These are phyloP conservation scores for Anagrus nilaparvatae DNA, from an alignment of 1,140 invertebrate genomes.

Conservation along the genomic window DNA sequence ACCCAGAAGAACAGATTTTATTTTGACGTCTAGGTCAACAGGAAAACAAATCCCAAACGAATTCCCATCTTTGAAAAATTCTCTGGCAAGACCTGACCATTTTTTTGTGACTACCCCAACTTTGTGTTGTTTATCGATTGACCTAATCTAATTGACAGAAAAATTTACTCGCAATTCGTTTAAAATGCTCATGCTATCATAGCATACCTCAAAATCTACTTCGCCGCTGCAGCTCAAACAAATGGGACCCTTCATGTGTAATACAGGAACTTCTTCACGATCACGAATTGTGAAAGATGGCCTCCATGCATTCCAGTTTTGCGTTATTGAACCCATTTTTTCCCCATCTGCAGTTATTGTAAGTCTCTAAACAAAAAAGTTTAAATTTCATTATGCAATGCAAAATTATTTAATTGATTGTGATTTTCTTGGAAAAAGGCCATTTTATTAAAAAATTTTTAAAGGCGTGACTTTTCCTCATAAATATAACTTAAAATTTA, in stretches of 20 bases:
- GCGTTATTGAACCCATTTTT: slow-evolving; percentile 65
- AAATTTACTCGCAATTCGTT: too few relatives aligned
- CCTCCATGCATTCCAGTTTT: slow-evolving; percentile 74
- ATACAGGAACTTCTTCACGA: slow-evolving; percentile 60
- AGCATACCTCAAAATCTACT: slow-evolving; percentile 5
- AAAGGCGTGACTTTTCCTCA: neutral
- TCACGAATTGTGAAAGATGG: slow-evolving; percentile 75
- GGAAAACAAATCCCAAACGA: slow-evolving; percentile 73
- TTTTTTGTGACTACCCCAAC: slow-evolving; percentile 71
- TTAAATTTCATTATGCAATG: neutral
- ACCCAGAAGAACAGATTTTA: slow-evolving; percentile 71
- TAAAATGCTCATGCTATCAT: slow-evolving; percentile 47
- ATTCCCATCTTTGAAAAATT: slow-evolving; percentile 66
- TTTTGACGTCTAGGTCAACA: slow-evolving; percentile 66
- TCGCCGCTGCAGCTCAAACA: slow-evolving; percentile 57
- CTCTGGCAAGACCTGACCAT: slow-evolving; percentile 59
- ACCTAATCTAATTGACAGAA: slow-evolving; percentile 57
- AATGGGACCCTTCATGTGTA: slow-evolving; percentile 75
- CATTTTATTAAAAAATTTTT: slow-evolving; percentile 12
- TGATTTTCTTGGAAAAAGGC: neutral
- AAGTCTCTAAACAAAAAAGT: slow-evolving; percentile 18
- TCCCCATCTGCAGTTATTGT: slow-evolving; percentile 41
- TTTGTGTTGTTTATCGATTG: slow-evolving; percentile 49
- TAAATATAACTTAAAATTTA: neutral
- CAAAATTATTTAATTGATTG: neutral